Base-by-base conservation (phyloP, 2,113 vertebrate species). In the Bos indicus region DNA sequence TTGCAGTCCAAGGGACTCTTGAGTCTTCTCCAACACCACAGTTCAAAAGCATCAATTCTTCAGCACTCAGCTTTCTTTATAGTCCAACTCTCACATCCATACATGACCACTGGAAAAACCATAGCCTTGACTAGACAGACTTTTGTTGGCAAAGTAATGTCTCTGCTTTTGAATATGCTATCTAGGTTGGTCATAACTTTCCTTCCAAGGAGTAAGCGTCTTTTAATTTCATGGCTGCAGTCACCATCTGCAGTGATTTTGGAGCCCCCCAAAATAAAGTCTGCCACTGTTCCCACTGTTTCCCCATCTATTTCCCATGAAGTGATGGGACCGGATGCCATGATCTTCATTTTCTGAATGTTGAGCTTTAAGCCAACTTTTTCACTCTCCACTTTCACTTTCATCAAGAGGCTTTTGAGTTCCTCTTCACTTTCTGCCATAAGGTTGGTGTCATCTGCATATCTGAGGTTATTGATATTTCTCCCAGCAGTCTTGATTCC, bases 61-160 rank as follows among this genome's bases (percentile, higher is more conserved):
- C 9, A 3, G 19, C 0, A 0, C n/a, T 21, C 17, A 71, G 17
- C 64, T 36, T 71, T 71, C n/a, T 36, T 23, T 6, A 36, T 6
- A 12, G n/a, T 71, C 17, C 19, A 71, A 36, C n/a, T 71, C 9
- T 71, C 64, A 71, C 19, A 71, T 71, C 64, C n/a, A 71, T 36
- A 36, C 0, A 36, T 71, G n/a, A 71, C n/a, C 2, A 71, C n/a
- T 12, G n/a, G 64, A 23, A 71, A 71, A 71, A 36, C n/a, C n/a
- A 23, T 36, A 11, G 64, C n/a, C 17, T 71, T 71, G 64, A 23
- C 5, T 71, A 36, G n/a, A 71, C 7, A 0, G n/a, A 71, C 2
- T 3, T 71, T 71, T 71, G 64, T 21, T 71, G n/a, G 9, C 4
- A 71, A 71, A 71, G 64, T 71, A 36, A 36, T 21, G n/a, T 71